Evolutionary conservation across 53 echinoderm and acorn worm genomes (phyloP).

Genomic region (Patiria pectinifera): DNA sequence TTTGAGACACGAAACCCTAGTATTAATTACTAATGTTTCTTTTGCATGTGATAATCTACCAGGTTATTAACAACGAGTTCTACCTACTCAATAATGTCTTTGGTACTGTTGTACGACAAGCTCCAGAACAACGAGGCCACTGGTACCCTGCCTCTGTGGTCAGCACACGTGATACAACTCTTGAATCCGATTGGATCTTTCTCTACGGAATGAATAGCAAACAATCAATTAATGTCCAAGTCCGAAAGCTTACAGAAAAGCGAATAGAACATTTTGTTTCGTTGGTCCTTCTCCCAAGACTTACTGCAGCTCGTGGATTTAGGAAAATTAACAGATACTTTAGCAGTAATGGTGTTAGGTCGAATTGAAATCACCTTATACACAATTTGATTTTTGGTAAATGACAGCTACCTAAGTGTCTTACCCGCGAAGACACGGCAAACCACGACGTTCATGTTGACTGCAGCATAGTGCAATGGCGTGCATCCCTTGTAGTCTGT

Average conservation of each 20-base stretch:
- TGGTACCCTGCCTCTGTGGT: conserved; percentile 80
- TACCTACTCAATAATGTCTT: conserved; percentile 39
- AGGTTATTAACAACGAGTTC: neutral
- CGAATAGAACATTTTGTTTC: too few species aligned
- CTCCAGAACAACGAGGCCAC: conserved; percentile 86
- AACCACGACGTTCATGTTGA: conserved; percentile 68
- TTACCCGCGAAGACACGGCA: conserved; percentile 73
- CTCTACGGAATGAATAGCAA: conserved; percentile 39
- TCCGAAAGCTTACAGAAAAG: too few species aligned
- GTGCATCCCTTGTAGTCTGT: conserved; percentile 83
- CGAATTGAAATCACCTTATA: too few species aligned
- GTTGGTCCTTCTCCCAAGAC: too few species aligned
- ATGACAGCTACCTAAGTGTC: neutral
- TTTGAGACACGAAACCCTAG: too few species aligned
- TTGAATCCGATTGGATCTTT: conserved; percentile 69
- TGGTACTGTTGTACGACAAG: conserved; percentile 24
- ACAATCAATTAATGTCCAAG: neutral
- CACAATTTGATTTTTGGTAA: too few species aligned
- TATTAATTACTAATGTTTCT: too few species aligned
- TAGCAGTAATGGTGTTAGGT: too few species aligned
- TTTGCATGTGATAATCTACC: too few species aligned
- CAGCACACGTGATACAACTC: conserved; percentile 70
- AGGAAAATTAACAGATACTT: too few species aligned
- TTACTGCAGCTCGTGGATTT: too few species aligned
- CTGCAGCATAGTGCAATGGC: conserved; percentile 83